phyloP scores from a whole-genome alignment of 2,797 vertebrate species.

The Gymnodraco acuticeps region DNA sequence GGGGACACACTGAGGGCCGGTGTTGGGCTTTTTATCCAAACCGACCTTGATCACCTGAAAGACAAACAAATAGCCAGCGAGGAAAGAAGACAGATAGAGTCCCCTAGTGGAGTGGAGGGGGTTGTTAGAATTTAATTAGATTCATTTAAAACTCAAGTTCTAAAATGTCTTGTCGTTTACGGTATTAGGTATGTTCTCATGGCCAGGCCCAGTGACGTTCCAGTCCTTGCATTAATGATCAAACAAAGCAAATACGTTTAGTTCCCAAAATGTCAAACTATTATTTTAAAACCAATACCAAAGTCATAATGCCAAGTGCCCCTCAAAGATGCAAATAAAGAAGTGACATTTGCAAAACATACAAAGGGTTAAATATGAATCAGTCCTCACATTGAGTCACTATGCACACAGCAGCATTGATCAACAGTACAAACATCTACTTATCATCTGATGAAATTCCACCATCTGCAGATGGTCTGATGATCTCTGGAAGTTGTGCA shows the following conservation, averaged over 20 bases:
- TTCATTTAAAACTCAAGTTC: too few relatives aligned
- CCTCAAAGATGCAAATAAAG: not conserved
- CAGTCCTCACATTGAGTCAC: not conserved
- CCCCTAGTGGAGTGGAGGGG: too few relatives aligned
- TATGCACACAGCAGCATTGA: not conserved
- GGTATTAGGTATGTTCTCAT: not conserved
- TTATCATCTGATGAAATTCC: conserved; percentile 35
- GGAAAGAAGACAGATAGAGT: too few relatives aligned
- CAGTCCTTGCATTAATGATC: not conserved
- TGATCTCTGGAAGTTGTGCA: conserved; percentile 46
- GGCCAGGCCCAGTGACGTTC: not conserved
- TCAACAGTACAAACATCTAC: conserved; percentile 22
- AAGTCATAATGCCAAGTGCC: not conserved
- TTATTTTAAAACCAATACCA: not conserved
- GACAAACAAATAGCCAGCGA: too few relatives aligned
- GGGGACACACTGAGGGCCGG: too few relatives aligned
- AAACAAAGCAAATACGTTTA: not conserved
- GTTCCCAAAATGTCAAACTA: not conserved
- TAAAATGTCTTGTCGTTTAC: too few relatives aligned
- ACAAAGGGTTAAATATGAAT: not conserved
- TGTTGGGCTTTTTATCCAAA: too few relatives aligned
- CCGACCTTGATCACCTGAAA: too few relatives aligned
- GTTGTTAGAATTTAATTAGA: too few relatives aligned
- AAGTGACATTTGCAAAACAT: not conserved
- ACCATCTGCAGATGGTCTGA: conserved; percentile 41